Conservation (phyloP, 2,888 invertebrate species). For the Parnassius mnemosyne region DNA sequence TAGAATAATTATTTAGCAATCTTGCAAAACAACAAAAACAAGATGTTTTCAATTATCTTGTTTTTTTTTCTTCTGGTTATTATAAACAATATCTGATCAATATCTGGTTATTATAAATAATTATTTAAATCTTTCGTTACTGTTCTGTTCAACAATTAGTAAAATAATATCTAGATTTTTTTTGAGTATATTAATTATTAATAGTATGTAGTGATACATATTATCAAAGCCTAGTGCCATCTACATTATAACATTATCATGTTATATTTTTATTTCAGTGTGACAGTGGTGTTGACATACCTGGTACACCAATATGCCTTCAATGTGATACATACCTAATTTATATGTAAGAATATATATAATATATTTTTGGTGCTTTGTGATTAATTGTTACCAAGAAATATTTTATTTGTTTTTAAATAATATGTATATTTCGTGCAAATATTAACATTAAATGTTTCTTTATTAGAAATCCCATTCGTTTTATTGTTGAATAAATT, state of each 20-base stretch:
- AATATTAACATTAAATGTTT: slow-evolving; percentile 22
- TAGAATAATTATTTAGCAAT: too few species aligned
- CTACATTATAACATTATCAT: slow-evolving; percentile 23
- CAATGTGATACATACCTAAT: slow-evolving; percentile 47
- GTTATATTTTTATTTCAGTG: slow-evolving; percentile 63
- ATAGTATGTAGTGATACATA: too few species aligned
- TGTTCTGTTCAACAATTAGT: too few species aligned
- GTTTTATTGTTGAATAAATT: slow-evolving; percentile 7
- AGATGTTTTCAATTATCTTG: too few species aligned
- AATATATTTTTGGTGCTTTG: slow-evolving; percentile 32
- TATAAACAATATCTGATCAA: too few species aligned
- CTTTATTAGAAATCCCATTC: background rate
- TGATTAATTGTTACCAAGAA: slow-evolving; percentile 20
- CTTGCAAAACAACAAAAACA: too few species aligned
- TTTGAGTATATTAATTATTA: too few species aligned
- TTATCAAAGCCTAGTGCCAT: slow-evolving; percentile 12
- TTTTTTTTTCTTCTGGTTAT: too few species aligned
- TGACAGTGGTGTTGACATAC: slow-evolving; percentile 69
- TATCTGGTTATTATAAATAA: too few species aligned
- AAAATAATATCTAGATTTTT: too few species aligned
- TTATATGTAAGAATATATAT: slow-evolving; percentile 22
- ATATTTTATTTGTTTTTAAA: background rate
- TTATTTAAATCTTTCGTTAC: too few species aligned
- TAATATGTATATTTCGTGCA: slow-evolving; percentile 19
- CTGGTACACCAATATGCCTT: slow-evolving; percentile 67